A percentile compares a stretch with the other conserved stretches of the same genome.
These are phyloP conservation scores for Macaca nemestrina DNA, from an alignment of 2,113 vertebrate genomes.

Conservation along the genomic window DNA sequence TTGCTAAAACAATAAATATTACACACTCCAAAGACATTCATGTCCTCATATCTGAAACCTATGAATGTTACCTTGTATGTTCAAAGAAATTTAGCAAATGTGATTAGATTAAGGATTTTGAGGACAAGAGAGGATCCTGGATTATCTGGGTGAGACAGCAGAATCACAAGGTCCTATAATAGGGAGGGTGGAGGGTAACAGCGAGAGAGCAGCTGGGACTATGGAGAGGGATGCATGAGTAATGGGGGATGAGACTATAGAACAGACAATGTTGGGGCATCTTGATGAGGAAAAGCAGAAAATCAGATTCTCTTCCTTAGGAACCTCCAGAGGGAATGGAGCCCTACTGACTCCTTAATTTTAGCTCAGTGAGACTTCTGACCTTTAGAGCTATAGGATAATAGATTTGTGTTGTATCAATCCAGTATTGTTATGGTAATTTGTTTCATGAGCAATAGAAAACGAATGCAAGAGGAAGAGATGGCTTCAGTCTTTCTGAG, in stretches of 20 bases:
- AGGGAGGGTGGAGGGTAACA: neutral
- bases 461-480: neutral
- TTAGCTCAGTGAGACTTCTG: neutral
- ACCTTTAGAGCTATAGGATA: neutral
- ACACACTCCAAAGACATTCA: neutral
- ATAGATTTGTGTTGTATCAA: neutral
- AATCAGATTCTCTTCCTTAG: neutral
- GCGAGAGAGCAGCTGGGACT: neutral
- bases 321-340: neutral
- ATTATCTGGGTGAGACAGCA: neutral
- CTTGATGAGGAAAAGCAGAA: neutral
- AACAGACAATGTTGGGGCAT: neutral
- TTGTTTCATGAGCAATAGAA: neutral
- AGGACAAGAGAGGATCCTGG: neutral
- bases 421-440: neutral
- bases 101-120: neutral
- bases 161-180: neutral
- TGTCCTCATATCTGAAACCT: neutral
- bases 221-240: neutral
- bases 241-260: neutral
- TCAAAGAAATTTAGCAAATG: neutral
- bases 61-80: neutral
- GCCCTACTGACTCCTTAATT: neutral
- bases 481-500: neutral
- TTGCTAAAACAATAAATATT: neutral